Evolutionary conservation across 2,888 invertebrate species (phyloP), one percentile per base, ranked within the genome.

Genomic region (Microctonus brassicae): DNA sequence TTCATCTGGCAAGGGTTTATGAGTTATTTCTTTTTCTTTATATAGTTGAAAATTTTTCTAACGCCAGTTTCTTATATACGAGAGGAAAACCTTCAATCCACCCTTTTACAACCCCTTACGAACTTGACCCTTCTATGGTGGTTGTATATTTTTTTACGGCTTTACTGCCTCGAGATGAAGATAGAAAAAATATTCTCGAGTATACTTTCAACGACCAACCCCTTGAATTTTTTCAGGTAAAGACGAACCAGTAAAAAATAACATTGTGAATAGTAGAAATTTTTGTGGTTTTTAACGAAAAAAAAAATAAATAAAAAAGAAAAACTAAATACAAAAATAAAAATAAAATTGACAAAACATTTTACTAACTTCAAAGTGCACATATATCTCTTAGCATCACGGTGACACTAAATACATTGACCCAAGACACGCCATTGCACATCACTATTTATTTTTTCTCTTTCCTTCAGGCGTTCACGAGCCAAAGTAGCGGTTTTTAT

Each of bases 71-170:
- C 75, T 60, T 70, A 77, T 34, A 55, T 57, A 55, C 55, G 47
- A 26, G 24, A 57, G 26, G 29, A 57, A 57, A 24, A 34, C 26
- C 20, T n/a, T 22, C 63, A 76, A 75, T 79, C 76, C 74, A 82
- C 83, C 86, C 84, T 87, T 86, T 86, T 85, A 86, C 82, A 82
- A 84, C 79, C 80, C 82, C 81, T 80, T 80, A 81, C 70, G 75
- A 79, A 77, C 80, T 84, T 84, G 84, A 86, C 84, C 84, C 84
- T 86, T 85, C 81, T 73, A 73, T 70, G 68, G 71, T 61, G 55
- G 66, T 68, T 80, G 77, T 77, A 75, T 75, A 76, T 71, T 80
- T 84, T 81, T 86, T 86, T 87, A 86, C 80, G 78, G 73, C 64
- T 82, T 83, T 83, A 85, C 81, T 75, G 73, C 78, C 58, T 57